Evolutionary conservation across 1,140 invertebrate species (phyloP).

Genomic region (Grapholita molesta): DNA sequence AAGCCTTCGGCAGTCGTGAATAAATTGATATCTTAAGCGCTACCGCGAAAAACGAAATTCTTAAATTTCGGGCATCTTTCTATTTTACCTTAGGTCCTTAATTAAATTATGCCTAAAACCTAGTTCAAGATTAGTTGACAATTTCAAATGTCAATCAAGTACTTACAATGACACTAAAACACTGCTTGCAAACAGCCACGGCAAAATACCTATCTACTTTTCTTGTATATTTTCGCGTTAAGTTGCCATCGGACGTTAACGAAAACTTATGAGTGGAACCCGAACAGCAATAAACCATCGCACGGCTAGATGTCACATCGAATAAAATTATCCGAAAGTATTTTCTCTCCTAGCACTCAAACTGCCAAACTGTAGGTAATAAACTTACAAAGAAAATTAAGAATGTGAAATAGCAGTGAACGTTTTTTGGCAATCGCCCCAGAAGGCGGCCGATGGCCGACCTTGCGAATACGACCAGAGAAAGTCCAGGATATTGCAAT

Average conservation of each 20-base stretch:
- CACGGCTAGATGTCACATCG: neutral
- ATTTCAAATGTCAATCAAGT: too few species aligned
- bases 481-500: conserved; percentile 17
- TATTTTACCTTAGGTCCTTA: too few species aligned
- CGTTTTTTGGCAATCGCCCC: conserved; percentile 1
- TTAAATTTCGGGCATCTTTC: too few species aligned
- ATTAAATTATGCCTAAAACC: too few species aligned
- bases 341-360: neutral
- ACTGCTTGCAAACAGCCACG: neutral
- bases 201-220: neutral
- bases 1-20: too few species aligned
- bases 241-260: neutral
- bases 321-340: conserved; percentile 1
- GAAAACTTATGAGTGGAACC: neutral
- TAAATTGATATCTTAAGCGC: too few species aligned
- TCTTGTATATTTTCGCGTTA: neutral
- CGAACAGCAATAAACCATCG: neutral
- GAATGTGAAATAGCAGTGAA: neutral
- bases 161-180: neutral
- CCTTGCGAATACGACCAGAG: conserved; percentile 3
- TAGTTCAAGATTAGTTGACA: too few species aligned
- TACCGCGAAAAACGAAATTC: too few species aligned
- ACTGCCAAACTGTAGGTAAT: neutral
- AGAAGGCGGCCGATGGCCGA: neutral
- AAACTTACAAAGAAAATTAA: neutral